Conservation (phyloP, 2,888 invertebrate genomes). For the Sacculina carcini region DNA sequence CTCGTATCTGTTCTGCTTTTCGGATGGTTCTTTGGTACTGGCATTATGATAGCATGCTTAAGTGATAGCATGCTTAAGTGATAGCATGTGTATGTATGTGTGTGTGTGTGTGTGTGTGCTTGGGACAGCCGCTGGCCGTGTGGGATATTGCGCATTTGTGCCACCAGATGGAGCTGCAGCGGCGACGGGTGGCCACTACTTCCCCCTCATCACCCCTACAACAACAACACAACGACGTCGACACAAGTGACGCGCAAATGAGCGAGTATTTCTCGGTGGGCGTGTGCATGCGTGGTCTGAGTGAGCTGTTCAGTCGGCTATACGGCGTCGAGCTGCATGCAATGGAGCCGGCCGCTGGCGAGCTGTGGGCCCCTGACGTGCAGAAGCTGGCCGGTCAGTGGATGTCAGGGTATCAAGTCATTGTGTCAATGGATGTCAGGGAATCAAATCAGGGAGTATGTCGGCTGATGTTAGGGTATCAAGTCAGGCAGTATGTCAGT, state of each 20-base stretch:
- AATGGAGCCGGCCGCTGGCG: constrained; percentile 43
- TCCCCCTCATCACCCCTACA: too few species aligned
- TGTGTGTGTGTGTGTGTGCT: too few species aligned
- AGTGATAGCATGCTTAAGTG: too few species aligned
- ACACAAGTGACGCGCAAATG: constrained; percentile 30
- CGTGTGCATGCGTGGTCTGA: constrained; percentile 89
- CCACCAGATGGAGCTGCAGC: constrained; percentile 27
- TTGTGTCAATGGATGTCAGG: too few species aligned
- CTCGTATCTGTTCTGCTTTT: too few species aligned
- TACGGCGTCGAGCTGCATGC: constrained; percentile 53
- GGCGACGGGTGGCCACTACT: neutral
- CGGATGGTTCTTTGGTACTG: too few species aligned
- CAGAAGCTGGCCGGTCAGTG: constrained; percentile 47
- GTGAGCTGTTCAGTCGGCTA: constrained; percentile 50
- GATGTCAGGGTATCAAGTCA: too few species aligned
- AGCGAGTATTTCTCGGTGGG: constrained; percentile 73
- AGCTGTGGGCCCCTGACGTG: constrained; percentile 65
- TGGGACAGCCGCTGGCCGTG: constrained; percentile 18
- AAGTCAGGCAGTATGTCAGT: too few species aligned
- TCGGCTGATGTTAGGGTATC: too few species aligned
- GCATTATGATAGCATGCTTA: too few species aligned
- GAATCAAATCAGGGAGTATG: too few species aligned
- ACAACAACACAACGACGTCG: constrained; percentile 6
- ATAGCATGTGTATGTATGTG: too few species aligned
- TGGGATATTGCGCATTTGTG: constrained; percentile 81